Percentiles rank a stretch among this genome's conserved stretches.
Evolutionary conservation across 2,888 invertebrate species (phyloP).

Genomic region (Mantis religiosa): DNA sequence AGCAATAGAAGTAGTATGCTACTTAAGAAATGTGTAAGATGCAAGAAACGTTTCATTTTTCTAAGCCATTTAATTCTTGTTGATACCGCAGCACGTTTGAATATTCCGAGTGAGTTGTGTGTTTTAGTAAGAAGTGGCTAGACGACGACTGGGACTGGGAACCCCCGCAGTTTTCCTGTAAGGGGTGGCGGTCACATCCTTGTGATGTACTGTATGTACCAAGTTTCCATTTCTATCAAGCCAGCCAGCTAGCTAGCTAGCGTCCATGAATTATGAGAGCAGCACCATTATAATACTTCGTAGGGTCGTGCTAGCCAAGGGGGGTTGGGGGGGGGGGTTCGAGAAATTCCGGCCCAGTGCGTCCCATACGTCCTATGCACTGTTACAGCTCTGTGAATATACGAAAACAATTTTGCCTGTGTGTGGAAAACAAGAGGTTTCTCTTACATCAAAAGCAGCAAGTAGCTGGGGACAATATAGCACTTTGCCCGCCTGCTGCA

Average conservation of each 20-base stretch:
- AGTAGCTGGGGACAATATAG: background rate
- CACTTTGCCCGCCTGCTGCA: background rate
- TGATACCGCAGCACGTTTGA: background rate
- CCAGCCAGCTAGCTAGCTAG: background rate
- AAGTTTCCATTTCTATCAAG: conserved; percentile 11
- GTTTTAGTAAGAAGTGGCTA: background rate
- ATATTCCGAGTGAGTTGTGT: background rate
- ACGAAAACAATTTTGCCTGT: conserved; percentile 5
- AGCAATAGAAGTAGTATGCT: background rate
- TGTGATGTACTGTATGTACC: background rate
- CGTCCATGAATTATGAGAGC: conserved; percentile 1
- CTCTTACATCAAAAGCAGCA: background rate
- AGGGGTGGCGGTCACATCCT: background rate
- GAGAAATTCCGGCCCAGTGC: conserved; percentile 9
- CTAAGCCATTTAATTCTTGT: background rate
- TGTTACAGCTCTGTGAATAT: background rate
- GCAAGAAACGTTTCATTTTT: background rate
- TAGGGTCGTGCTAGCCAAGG: background rate
- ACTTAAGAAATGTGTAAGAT: background rate
- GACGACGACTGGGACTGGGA: background rate
- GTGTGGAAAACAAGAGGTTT: background rate
- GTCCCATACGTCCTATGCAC: background rate
- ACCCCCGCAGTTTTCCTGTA: background rate
- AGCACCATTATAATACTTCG: conserved; percentile 11
- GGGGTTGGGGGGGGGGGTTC: background rate